A percentile compares a stretch with the other conserved stretches of the same genome.
Conservation (phyloP, 2,797 vertebrate species). For the Okamejei kenojei region DNA sequence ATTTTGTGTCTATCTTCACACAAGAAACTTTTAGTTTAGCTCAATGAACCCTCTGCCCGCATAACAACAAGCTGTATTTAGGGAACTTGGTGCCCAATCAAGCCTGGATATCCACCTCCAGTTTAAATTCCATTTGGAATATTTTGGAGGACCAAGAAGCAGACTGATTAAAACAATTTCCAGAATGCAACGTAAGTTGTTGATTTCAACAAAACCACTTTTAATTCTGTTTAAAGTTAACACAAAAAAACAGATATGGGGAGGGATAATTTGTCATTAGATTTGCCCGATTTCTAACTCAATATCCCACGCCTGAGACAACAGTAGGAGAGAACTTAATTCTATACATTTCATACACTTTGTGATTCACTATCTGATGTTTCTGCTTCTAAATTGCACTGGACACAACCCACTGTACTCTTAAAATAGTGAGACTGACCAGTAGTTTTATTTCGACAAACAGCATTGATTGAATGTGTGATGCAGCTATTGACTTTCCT, state of each 20-base stretch:
- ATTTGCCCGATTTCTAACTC: background rate
- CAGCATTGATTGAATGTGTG: background rate
- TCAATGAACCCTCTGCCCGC: background rate
- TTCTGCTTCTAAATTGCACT: background rate
- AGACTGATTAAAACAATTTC: constrained; percentile 19
- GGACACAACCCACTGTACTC: too few relatives aligned
- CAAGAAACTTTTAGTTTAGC: constrained; percentile 3
- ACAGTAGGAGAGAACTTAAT: background rate
- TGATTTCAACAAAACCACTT: background rate
- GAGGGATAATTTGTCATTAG: background rate
- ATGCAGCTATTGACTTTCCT: background rate
- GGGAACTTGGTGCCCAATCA: background rate
- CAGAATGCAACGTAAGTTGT: background rate
- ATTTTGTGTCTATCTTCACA: background rate
- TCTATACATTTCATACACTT: background rate
- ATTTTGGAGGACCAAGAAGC: too few relatives aligned
- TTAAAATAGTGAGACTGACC: background rate
- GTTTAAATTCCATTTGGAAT: too few relatives aligned
- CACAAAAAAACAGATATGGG: background rate
- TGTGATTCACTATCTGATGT: background rate
- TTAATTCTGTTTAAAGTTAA: background rate
- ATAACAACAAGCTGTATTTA: background rate
- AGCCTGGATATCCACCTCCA: background rate
- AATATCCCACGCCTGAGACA: background rate
- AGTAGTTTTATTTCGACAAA: background rate